A percentile compares a stretch with the other conserved stretches of the same genome.
phyloP scores from a whole-genome alignment of 2,888 invertebrate species.

The Mongoloraphidia duomilia region DNA sequence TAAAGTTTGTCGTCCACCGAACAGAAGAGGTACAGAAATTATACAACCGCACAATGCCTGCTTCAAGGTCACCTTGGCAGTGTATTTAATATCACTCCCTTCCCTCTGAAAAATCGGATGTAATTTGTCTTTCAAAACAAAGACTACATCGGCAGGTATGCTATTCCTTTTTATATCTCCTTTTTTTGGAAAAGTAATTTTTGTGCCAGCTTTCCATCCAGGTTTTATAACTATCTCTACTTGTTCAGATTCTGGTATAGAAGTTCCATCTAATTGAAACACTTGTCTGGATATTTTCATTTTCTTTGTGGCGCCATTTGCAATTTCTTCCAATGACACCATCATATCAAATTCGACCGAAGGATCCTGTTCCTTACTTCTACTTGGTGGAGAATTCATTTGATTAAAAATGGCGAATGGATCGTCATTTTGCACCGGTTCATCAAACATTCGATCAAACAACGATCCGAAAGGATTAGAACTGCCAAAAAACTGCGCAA shows the following conservation, averaged over 20 bases:
- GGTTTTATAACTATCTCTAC: conserved; percentile 83
- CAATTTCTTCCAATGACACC: conserved; percentile 80
- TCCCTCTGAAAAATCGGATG: conserved; percentile 76
- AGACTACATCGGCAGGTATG: conserved; percentile 87
- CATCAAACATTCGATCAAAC: conserved; percentile 49
- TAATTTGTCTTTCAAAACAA: conserved; percentile 85
- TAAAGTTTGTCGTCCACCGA: conserved; percentile 59
- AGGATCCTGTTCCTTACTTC: conserved; percentile 58
- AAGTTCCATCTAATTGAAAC: conserved; percentile 59
- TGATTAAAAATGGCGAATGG: conserved; percentile 46
- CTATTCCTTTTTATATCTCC: conserved; percentile 83
- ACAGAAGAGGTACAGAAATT: conserved; percentile 72
- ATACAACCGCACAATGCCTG: conserved; percentile 79
- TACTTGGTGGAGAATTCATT: conserved; percentile 37
- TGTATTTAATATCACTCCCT: conserved; percentile 78
- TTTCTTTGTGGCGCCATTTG: conserved; percentile 83
- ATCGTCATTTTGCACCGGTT: conserved; percentile 22
- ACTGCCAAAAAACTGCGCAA: conserved; percentile 91
- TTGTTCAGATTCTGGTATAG: conserved; percentile 80
- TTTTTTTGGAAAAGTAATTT: conserved; percentile 90
- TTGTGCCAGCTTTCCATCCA: conserved; percentile 95
- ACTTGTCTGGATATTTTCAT: conserved; percentile 92
- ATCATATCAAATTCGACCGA: conserved; percentile 81
- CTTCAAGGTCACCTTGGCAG: conserved; percentile 66
- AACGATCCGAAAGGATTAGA: conserved; percentile 81